A percentile compares a stretch with the other conserved stretches of the same genome.
These are phyloP conservation scores for Brachynemurus nebulosus DNA, from an alignment of 2,888 invertebrate species.

Conservation along the genomic window DNA sequence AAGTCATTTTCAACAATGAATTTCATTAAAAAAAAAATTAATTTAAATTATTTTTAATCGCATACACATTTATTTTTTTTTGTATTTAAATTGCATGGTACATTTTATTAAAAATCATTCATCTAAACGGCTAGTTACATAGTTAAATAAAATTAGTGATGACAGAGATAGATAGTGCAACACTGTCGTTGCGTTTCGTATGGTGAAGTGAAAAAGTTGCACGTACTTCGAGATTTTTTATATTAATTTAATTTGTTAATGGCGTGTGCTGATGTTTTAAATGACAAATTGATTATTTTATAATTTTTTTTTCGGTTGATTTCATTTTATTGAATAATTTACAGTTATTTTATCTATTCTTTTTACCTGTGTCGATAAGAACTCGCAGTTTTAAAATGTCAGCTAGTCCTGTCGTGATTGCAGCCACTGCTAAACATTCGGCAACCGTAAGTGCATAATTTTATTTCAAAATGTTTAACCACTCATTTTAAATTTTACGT, in stretches of 20 bases:
- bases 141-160: too few species aligned
- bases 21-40: too few species aligned
- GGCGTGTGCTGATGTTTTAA: slow-evolving; percentile 1
- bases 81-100: too few species aligned
- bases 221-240: not conserved
- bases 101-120: too few species aligned
- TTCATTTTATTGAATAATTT: not conserved
- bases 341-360: not conserved
- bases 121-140: too few species aligned
- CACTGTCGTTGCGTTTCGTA: too few species aligned
- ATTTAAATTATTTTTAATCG: too few species aligned
- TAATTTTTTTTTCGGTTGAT: not conserved
- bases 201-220: not conserved
- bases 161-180: too few species aligned
- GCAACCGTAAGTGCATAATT: slow-evolving; percentile 53
- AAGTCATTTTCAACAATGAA: too few species aligned
- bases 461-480: slow-evolving; percentile 7
- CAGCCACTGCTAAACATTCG: slow-evolving; percentile 71
- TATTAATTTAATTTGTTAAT: not conserved
- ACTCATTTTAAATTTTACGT: slow-evolving; percentile 11
- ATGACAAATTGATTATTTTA: slow-evolving; percentile 1
- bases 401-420: slow-evolving; percentile 62
- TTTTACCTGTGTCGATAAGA: not conserved
- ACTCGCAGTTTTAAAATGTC: slow-evolving; percentile 17
- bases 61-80: too few species aligned